Evolutionary conservation across 2,797 vertebrate genomes (phyloP).

Genomic region (Chiroxiphia lanceolata): DNA sequence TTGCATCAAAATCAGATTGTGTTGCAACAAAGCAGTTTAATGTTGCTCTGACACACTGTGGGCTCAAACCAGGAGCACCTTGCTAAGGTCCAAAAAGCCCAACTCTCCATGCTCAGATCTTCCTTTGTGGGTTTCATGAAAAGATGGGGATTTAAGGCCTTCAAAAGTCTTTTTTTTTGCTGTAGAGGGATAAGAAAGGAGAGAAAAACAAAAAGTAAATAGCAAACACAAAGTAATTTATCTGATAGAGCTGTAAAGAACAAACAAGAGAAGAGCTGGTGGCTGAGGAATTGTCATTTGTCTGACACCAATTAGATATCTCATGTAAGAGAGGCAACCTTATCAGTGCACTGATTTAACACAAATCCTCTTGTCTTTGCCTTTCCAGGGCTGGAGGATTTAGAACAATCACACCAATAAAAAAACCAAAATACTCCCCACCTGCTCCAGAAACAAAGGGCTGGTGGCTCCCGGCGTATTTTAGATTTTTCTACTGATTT

Average conservation of each 20-base stretch:
- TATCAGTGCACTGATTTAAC: background rate
- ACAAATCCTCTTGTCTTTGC: background rate
- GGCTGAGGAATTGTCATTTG: background rate
- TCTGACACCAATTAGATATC: background rate
- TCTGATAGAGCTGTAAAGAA: background rate
- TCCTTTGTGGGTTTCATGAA: background rate
- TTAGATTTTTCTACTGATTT: background rate
- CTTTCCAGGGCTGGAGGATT: background rate
- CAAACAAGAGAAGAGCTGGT: background rate
- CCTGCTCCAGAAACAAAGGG: background rate
- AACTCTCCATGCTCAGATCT: background rate
- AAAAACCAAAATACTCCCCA: rapidly evolving
- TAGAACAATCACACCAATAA: background rate
- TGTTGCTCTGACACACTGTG: background rate
- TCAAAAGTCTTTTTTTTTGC: background rate
- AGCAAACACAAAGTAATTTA: background rate
- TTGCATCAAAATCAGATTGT: background rate
- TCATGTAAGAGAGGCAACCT: background rate
- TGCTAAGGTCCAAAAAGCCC: background rate
- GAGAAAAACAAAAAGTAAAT: background rate
- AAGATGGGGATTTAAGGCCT: background rate
- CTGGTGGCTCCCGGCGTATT: background rate
- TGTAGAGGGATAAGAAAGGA: background rate
- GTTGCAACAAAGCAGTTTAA: background rate
- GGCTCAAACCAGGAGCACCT: background rate